Evolutionary conservation across 2,888 invertebrate genomes (phyloP).

Genomic region (Drosophila kambysellisi): DNA sequence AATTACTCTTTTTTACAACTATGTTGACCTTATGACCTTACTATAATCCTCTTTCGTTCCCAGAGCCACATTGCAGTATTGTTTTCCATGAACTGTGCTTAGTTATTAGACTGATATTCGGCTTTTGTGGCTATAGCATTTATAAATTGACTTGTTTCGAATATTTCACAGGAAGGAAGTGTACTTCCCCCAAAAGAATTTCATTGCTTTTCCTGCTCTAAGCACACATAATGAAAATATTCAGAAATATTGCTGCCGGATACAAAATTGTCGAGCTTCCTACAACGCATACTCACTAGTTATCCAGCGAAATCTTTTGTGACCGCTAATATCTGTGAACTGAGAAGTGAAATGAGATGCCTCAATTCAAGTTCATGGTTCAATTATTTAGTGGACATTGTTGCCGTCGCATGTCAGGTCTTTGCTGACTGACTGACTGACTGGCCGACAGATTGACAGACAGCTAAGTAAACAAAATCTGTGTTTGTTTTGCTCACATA

Average conservation of each 20-base stretch:
- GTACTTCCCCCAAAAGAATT: slow-evolving; percentile 19
- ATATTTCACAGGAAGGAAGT: neutral
- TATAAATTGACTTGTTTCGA: neutral
- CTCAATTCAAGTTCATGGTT: slow-evolving; percentile 76
- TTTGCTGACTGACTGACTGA: slow-evolving; percentile 17
- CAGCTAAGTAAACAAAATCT: slow-evolving; percentile 11
- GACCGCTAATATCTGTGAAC: slow-evolving; percentile 15
- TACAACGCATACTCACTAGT: slow-evolving; percentile 12
- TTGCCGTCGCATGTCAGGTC: slow-evolving; percentile 31
- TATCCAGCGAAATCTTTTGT: slow-evolving; percentile 9
- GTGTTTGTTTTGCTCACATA: slow-evolving; percentile 44
- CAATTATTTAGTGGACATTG: slow-evolving; percentile 60
- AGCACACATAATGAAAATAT: slow-evolving; percentile 10
- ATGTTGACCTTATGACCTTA: neutral
- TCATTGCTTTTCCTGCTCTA: slow-evolving; percentile 12
- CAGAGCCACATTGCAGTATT: neutral
- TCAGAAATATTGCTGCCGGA: slow-evolving; percentile 28
- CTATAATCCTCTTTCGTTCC: neutral
- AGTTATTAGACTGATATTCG: neutral
- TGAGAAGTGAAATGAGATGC: slow-evolving; percentile 18
- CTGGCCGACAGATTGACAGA: slow-evolving; percentile 9
- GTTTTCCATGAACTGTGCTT: neutral
- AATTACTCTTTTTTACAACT: too few relatives aligned
- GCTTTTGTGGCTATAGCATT: neutral
- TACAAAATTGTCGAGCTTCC: slow-evolving; percentile 31